A percentile compares a stretch with the other conserved stretches of the same genome.
These are phyloP conservation scores for Pandemis heparana DNA, from an alignment of 2,888 invertebrate species.

Conservation along the genomic window DNA sequence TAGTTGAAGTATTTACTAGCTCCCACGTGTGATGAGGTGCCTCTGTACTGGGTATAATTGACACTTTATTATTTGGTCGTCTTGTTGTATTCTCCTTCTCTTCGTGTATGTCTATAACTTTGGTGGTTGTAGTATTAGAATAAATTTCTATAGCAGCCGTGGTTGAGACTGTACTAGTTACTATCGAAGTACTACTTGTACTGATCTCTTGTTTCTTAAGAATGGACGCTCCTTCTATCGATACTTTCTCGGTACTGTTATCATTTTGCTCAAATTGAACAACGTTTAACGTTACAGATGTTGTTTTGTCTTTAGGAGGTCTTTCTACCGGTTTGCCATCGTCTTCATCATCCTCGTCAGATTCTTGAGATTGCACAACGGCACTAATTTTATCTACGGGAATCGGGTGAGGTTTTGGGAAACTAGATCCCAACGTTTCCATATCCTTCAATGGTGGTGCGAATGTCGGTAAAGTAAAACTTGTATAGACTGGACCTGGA, in stretches of 20 bases:
- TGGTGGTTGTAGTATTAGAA: constrained; percentile 39
- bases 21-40: constrained; percentile 84
- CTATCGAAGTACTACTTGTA: constrained; percentile 48
- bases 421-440: constrained; percentile 87
- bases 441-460: constrained; percentile 86
- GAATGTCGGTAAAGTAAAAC: constrained; percentile 88
- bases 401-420: constrained; percentile 88
- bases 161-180: constrained; percentile 46
- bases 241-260: constrained; percentile 73
- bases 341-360: constrained; percentile 59
- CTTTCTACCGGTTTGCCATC: constrained; percentile 76
- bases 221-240: constrained; percentile 79
- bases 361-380: constrained; percentile 67
- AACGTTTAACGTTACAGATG: constrained; percentile 76
- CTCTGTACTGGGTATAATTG: constrained; percentile 75
- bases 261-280: constrained; percentile 67
- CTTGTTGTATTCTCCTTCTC: constrained; percentile 71
- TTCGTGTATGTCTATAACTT: constrained; percentile 45
- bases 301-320: constrained; percentile 81
- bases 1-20: constrained; percentile 84
- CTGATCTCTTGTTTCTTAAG: constrained; percentile 69
- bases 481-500: constrained; percentile 87
- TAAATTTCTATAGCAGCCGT: constrained; percentile 34
- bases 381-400: constrained; percentile 88
- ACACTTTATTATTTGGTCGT: constrained; percentile 79